Conservation (phyloP, 1,140 invertebrate species). For the Homalodisca vitripennis region DNA sequence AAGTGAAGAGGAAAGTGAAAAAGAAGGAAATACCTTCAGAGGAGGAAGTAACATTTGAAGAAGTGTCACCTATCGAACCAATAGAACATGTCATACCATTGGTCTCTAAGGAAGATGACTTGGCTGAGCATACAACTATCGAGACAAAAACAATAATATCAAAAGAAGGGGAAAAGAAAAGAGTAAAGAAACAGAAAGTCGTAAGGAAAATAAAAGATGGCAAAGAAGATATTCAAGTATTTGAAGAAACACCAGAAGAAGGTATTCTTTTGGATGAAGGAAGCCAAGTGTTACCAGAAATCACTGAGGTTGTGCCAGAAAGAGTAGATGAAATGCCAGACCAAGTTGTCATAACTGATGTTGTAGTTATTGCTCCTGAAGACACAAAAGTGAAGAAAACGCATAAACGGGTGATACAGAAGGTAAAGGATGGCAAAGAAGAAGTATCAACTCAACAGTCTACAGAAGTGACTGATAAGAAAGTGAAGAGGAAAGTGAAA, state of each 20-base stretch:
- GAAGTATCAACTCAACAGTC: constrained; percentile 40
- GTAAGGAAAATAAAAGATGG: constrained; percentile 37
- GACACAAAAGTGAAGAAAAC: constrained; percentile 36
- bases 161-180: constrained; percentile 41
- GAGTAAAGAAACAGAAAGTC: constrained; percentile 44
- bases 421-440: constrained; percentile 39
- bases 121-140: constrained; percentile 37
- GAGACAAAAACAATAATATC: constrained; percentile 35
- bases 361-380: constrained; percentile 39
- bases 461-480: constrained; percentile 46
- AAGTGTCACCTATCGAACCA: constrained; percentile 31
- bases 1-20: constrained; percentile 47
- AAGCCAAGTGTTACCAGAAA: constrained; percentile 11
- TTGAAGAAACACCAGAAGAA: constrained; percentile 33
- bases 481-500: constrained; percentile 46
- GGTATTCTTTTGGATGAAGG: constrained; percentile 25
- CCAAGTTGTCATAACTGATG: constrained; percentile 34
- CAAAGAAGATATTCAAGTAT: constrained; percentile 42
- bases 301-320: constrained; percentile 12
- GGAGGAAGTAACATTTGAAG: constrained; percentile 9
- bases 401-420: constrained; percentile 44
- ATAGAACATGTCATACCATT: not conserved
- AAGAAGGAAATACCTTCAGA: constrained; percentile 43
- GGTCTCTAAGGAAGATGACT: constrained; percentile 34
- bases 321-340: constrained; percentile 23